Base-by-base conservation (phyloP, 1,140 invertebrate species). In the Lepidurus couesii region DNA sequence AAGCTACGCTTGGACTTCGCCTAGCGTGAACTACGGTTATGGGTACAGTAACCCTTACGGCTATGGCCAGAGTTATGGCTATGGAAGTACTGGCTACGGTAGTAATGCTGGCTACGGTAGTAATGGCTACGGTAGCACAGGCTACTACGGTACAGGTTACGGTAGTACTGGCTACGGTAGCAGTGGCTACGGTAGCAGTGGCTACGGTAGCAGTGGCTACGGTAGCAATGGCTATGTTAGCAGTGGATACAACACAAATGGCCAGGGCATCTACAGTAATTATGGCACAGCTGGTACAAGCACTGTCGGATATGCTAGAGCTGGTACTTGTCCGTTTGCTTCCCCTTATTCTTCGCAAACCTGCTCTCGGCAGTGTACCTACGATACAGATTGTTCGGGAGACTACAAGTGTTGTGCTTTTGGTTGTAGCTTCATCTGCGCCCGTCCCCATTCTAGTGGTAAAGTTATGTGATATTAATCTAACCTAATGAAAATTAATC, bases 331-430 rank as follows among this genome's bases (percentile, higher is more conserved):
- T 21, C 75, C 75, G 2, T 77, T 44, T 47, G 75, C 75, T 11
- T 77, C 75, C 1, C 75, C 75, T 1, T 77, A 77, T n/a, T 77
- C 75, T 44, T 47, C 43, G 42, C 24, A 44, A 47, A 16, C 43
- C 24, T 77, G 75, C 6, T 77, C 75, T 10, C 75, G 75, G 10
- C 75, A 77, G 42, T 77, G 75, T 43, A 47, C 47, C 24, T 45
- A 44, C 43, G 75, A 77, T 77, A 45, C 75, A 10, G 75, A 77
- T 44, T 77, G 75, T 43, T 9, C 26, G 9, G 75, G 24, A 44
- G 75, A 77, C 44, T 77, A 77, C 42, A 77, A 77, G 16, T 77
- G 75, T 43, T 77, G 75, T 43, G 43, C 75, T 13, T 77, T 45
- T 47, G 75, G 75, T 4, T 77, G 75, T 47, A 77, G 75, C 47